Evolutionary conservation across 2,113 vertebrate genomes (phyloP).

Genomic region (Toxotes chatareus): DNA sequence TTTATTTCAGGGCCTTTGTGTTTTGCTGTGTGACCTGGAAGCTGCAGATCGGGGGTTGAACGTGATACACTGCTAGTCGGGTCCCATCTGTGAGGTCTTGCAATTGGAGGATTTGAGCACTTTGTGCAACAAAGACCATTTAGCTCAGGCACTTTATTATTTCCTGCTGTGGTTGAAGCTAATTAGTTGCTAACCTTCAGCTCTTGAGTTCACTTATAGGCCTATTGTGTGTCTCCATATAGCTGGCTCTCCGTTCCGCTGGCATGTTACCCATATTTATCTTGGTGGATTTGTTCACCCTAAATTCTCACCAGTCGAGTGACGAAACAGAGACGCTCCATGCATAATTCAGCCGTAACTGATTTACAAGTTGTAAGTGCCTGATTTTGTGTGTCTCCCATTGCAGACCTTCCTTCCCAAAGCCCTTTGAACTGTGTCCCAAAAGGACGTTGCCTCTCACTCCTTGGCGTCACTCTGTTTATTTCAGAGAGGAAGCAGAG

Average conservation of each 20-base stretch:
- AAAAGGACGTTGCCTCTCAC: background rate
- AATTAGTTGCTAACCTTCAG: conserved; percentile 27
- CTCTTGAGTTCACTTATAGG: background rate
- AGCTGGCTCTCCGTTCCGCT: background rate
- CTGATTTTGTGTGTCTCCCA: background rate
- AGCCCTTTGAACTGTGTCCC: background rate
- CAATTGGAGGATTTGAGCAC: conserved; percentile 5
- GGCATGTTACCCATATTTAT: conserved; percentile 1
- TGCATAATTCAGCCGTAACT: background rate
- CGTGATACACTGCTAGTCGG: conserved; percentile 19
- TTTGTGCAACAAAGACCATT: conserved; percentile 61
- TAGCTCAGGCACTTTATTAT: conserved; percentile 48
- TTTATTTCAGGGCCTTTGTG: conserved; percentile 63
- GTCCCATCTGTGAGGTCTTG: conserved; percentile 26
- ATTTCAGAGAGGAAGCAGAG: conserved; percentile 5
- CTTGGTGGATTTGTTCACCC: conserved; percentile 1
- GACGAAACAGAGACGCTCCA: conserved; percentile 9
- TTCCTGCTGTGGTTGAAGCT: conserved; percentile 53
- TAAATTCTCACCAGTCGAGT: background rate
- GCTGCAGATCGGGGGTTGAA: conserved; percentile 48
- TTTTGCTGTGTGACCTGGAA: conserved; percentile 39
- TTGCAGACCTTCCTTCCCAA: background rate
- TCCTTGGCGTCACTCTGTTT: conserved; percentile 6
- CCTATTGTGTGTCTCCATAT: background rate
- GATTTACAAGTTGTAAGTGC: background rate